Evolutionary conservation across 1,140 invertebrate genomes (phyloP), one percentile per base, ranked within the genome.

Genomic region (Cotesia typhae): DNA sequence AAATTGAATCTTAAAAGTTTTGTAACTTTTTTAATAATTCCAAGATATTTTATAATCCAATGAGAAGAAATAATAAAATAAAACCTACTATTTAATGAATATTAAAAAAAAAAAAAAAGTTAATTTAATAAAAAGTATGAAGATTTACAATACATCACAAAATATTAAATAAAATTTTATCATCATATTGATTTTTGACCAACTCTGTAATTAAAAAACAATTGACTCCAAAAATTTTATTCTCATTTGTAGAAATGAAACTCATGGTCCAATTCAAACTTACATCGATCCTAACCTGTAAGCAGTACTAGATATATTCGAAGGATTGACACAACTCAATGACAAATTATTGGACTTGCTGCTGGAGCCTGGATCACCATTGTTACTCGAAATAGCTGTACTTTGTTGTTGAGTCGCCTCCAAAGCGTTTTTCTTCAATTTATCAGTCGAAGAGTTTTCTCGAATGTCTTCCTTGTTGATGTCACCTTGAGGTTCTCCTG

Each of bases 251-350:
- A 63, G 9, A 53, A 10, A 7, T 9, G 10, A 71, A 63, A 76
- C 12, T 57, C 75, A 77, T 81, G 76, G 77, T 80, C 72, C 79
- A 68, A 66, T 59, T 78, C 80, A 20, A 80, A 84, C 84, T 86
- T 85, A 86, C 81, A 72, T 82, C 71, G 81, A 78, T 83, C 74
- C 84, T 85, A 85, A 86, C 79, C 85, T 86, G 82, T 80, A 84
- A 74, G 76, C 70, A 70, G 72, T 5, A 12, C 82, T 80, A 71
- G 74, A 51, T 4, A 74, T 68, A 59, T 74, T 77, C 36, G 75
- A 72, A 5, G 79, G 9, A 79, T 79, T 84, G 37, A 87, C 72
- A 17, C 83, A 79, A 81, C 83, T 85, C 57, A 86, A 75, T 52
- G 81, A 81, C 73, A 86, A 81, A 78, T 84, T 76, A 65, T 81